Evolutionary conservation across 2,797 vertebrate species (phyloP).

Genomic region (Pelodytes ibericus): DNA sequence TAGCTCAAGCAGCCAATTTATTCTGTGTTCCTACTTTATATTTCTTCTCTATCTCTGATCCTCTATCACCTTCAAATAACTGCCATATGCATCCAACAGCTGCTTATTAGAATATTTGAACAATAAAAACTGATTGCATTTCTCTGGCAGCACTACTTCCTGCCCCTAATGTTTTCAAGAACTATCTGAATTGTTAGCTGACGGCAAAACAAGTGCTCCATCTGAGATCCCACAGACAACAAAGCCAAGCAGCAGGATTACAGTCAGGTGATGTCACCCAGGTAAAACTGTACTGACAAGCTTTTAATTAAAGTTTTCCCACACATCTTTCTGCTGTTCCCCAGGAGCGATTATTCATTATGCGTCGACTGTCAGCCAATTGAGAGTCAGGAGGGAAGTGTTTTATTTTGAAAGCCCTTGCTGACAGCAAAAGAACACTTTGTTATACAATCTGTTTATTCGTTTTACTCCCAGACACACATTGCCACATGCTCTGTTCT

Average conservation of each 20-base stretch:
- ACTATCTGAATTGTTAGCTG: slow-evolving; percentile 77
- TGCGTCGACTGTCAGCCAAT: slow-evolving; percentile 78
- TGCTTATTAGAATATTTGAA: slow-evolving; percentile 73
- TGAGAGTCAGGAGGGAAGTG: slow-evolving; percentile 77
- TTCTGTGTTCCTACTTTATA: slow-evolving; percentile 25
- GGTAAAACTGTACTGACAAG: slow-evolving; percentile 88
- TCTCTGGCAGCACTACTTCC: slow-evolving; percentile 60
- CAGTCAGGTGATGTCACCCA: slow-evolving; percentile 84
- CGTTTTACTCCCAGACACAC: slow-evolving; percentile 62
- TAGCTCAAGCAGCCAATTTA: not conserved
- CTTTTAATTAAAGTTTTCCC: slow-evolving; percentile 96
- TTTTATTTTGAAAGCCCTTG: slow-evolving; percentile 79
- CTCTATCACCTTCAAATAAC: slow-evolving; percentile 32
- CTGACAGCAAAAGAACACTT: slow-evolving; percentile 81
- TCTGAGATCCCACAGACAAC: slow-evolving; percentile 75
- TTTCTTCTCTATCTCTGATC: slow-evolving; percentile 32
- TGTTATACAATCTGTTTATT: slow-evolving; percentile 84
- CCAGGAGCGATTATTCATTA: slow-evolving; percentile 81
- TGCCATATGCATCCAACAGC: slow-evolving; percentile 62
- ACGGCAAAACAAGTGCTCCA: slow-evolving; percentile 75
- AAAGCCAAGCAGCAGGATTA: slow-evolving; percentile 77
- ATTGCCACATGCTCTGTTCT: slow-evolving; percentile 58
- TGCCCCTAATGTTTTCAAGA: slow-evolving; percentile 67
- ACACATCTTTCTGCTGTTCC: slow-evolving; percentile 79
- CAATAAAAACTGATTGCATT: slow-evolving; percentile 69